Conservation (phyloP, 2,888 invertebrate genomes). For the Sericinus montela region DNA sequence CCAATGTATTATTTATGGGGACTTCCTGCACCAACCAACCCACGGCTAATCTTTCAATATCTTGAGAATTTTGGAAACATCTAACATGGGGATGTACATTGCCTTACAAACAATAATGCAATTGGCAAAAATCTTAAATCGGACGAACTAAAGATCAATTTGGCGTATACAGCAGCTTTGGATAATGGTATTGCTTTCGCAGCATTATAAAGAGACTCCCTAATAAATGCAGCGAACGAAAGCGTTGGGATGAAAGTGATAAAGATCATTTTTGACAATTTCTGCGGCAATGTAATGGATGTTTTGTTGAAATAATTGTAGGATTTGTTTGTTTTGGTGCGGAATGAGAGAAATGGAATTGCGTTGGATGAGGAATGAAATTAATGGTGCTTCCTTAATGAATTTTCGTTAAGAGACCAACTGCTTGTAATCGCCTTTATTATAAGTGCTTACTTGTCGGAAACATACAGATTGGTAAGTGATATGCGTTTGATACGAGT, state of each 20-base stretch:
- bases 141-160: conserved; percentile 2
- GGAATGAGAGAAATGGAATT: conserved; percentile 66
- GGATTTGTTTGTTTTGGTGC: conserved; percentile 75
- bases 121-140: not conserved
- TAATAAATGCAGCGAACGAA: not conserved
- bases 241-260: conserved; percentile 24
- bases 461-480: conserved; percentile 26
- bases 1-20: conserved; percentile 77
- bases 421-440: conserved; percentile 50
- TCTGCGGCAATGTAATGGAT: conserved; percentile 24
- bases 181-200: conserved; percentile 10
- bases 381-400: conserved; percentile 71
- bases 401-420: conserved; percentile 68
- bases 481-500: not conserved
- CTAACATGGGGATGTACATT: conserved; percentile 42
- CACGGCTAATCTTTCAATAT: conserved; percentile 78
- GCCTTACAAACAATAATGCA: conserved; percentile 24
- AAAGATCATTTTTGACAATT: conserved; percentile 36
- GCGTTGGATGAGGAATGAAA: conserved; percentile 60
- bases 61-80: conserved; percentile 71
- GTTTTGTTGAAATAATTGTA: conserved; percentile 64
- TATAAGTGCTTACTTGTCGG: conserved; percentile 38
- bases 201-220: conserved; percentile 10
- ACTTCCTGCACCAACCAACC: conserved; percentile 61
- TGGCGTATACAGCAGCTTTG: not conserved